These are phyloP conservation scores for Schizaphis graminum DNA, from an alignment of 2,888 invertebrate species.

Conservation along the genomic window DNA sequence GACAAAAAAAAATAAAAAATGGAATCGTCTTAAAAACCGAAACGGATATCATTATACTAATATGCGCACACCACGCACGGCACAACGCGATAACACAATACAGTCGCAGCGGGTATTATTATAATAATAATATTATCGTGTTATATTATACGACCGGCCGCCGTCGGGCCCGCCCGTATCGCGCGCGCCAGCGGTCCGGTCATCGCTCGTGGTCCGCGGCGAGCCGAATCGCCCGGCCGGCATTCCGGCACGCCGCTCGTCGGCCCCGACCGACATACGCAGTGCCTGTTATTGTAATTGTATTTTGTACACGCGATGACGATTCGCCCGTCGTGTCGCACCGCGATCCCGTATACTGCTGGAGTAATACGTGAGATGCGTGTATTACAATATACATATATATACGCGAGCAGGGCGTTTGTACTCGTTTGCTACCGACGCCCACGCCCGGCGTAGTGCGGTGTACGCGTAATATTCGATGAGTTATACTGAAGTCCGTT, in stretches of 20 bases:
- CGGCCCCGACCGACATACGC: neutral
- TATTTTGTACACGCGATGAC: neutral
- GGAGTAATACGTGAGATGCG: neutral
- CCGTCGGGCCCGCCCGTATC: constrained; percentile 3
- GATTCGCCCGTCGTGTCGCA: neutral
- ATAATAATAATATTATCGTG: neutral
- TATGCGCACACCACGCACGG: neutral
- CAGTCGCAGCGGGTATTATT: neutral
- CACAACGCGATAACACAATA: neutral
- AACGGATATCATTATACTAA: neutral
- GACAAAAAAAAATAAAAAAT: neutral
- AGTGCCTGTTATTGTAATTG: neutral
- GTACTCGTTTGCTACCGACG: neutral
- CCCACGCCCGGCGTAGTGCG: neutral
- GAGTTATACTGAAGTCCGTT: neutral
- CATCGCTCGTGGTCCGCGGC: neutral
- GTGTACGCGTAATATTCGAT: neutral
- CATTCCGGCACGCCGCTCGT: constrained; percentile 29
- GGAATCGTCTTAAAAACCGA: neutral
- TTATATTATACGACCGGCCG: neutral
- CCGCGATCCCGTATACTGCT: neutral
- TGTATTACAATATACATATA: neutral
- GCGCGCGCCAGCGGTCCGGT: neutral
- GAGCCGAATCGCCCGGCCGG: constrained; percentile 28
- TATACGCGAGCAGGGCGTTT: neutral